Evolutionary conservation across 2,888 invertebrate genomes (phyloP), one percentile per base, ranked within the genome.

Genomic region (Clusia tigrina): DNA sequence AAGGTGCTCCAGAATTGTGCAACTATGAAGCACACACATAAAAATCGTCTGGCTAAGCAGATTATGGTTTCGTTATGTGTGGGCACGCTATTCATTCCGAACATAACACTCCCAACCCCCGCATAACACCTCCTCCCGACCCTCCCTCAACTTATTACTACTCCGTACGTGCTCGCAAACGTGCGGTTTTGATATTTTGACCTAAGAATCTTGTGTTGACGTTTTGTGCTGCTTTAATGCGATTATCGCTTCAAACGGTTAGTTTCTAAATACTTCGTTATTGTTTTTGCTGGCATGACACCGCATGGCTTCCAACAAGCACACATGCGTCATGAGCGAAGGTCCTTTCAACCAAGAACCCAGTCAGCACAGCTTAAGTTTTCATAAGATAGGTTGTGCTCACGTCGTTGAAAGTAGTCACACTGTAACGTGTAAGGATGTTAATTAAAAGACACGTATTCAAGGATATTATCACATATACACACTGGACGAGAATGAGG

Each of bases 131-230:
- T 20, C 18, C 5, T 12, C 18, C 48, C 5, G 2, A 18, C 20
- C 3, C 3, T n/a, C 42, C 6, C 42, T 15, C 42, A 3, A 42
- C 42, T 3, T 6, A 10, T 42, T 3, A 42, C 3, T 9, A 12
- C 6, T 17, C 42, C n/a, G n/a, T n/a, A n/a, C n/a, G n/a, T 42
- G 42, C 15, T 3, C n/a, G n/a, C 42, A 22, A 12, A 15, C 22
- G 48, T 48, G 22, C 22, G 48, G 48, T 22, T 48, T 54, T 57
- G 54, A 54, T 58, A 64, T 51, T 52, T 54, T 52, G 59, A 42
- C 58, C 63, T 64, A 54, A 51, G 32, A 52, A 54, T n/a, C 5
- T 56, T 51, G 23, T 24, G 37, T 20, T 51, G 22, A 38, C 24
- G 37, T 12, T 42, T 52, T 37, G 42, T 25, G n/a, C 5, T 22